Percentiles rank a stretch among this genome's conserved stretches.
Evolutionary conservation across 92 coral and sea anemone genomes (phyloP).

Genomic region (Phenganax marumi): DNA sequence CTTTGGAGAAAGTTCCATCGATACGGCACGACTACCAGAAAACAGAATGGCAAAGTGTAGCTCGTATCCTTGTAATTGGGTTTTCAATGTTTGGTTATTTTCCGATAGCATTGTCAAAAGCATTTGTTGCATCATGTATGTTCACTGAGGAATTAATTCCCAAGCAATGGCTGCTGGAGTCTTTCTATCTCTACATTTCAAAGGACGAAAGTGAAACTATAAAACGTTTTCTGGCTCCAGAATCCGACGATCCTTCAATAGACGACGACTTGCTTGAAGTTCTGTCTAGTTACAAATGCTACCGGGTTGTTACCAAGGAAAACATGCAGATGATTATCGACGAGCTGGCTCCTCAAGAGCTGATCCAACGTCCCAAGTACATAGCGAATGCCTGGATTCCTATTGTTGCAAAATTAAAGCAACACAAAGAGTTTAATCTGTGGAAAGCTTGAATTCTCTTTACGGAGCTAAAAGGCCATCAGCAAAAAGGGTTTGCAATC

Average conservation of each 20-base stretch:
- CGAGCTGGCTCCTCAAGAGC: slow-evolving; percentile 57
- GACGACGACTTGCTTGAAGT: slow-evolving; percentile 55
- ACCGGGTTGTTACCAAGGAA: slow-evolving; percentile 45
- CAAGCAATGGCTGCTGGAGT: slow-evolving; percentile 51
- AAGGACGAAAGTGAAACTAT: slow-evolving; percentile 46
- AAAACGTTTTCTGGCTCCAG: slow-evolving; percentile 39
- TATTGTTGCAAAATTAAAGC: slow-evolving; percentile 30
- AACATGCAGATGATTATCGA: slow-evolving; percentile 38
- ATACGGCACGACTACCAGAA: slow-evolving; percentile 32
- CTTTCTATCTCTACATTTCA: slow-evolving; percentile 10
- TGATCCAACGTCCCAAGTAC: slow-evolving; percentile 55
- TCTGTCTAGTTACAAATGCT: slow-evolving; percentile 47
- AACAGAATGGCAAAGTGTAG: slow-evolving; percentile 38
- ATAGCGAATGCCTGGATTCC: slow-evolving; percentile 57
- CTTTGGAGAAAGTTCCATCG: slow-evolving; percentile 34
- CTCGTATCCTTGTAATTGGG: background rate
- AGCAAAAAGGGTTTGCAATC: slow-evolving; percentile 46
- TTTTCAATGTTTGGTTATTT: slow-evolving; percentile 17
- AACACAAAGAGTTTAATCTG: slow-evolving; percentile 29
- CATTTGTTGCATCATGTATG: slow-evolving; percentile 51
- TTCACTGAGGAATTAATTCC: slow-evolving; percentile 57
- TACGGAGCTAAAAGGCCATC: slow-evolving; percentile 47
- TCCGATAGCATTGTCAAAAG: slow-evolving; percentile 36
- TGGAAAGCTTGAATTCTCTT: slow-evolving; percentile 29
- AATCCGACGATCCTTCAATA: slow-evolving; percentile 41